Percentiles rank a stretch among this genome's conserved stretches.
phyloP scores from a whole-genome alignment of 1,140 invertebrate genomes.

The Neotoxoptera formosana region DNA sequence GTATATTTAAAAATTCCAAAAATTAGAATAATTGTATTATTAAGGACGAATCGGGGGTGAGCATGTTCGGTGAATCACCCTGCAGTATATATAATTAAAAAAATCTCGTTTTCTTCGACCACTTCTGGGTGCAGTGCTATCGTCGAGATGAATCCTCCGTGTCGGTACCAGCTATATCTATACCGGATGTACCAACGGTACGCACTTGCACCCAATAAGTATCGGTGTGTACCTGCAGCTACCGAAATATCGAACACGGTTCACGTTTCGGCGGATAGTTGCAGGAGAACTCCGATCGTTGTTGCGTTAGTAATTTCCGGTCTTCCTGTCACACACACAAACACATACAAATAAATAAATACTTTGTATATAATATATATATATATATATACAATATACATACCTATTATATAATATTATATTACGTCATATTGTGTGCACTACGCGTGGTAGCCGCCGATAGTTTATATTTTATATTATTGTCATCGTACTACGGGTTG shows the following conservation, averaged over 20 bases:
- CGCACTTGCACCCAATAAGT: not conserved
- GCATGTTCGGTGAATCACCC: too few relatives aligned
- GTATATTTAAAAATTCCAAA: too few relatives aligned
- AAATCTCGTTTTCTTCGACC: not conserved
- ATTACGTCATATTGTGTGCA: not conserved
- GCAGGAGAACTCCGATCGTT: not conserved
- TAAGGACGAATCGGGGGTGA: too few relatives aligned
- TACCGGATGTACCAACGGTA: slow-evolving; percentile 13
- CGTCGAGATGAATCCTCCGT: not conserved
- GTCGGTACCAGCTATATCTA: not conserved
- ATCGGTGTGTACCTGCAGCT: not conserved
- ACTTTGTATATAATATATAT: not conserved
- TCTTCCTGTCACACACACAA: not conserved
- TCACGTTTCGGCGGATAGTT: slow-evolving; percentile 33
- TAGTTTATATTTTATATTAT: too few relatives aligned
- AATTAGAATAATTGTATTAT: too few relatives aligned
- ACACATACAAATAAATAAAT: not conserved
- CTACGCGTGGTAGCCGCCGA: not conserved
- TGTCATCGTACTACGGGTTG: too few relatives aligned
- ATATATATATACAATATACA: too few relatives aligned
- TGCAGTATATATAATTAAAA: not conserved
- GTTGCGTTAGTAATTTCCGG: slow-evolving; percentile 50
- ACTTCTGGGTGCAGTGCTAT: not conserved
- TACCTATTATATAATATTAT: not conserved
- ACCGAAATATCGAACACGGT: not conserved